Percentiles rank a stretch among this genome's conserved stretches.
Evolutionary conservation across 2,113 vertebrate genomes (phyloP).

Genomic region (Collichthys lucidus): DNA sequence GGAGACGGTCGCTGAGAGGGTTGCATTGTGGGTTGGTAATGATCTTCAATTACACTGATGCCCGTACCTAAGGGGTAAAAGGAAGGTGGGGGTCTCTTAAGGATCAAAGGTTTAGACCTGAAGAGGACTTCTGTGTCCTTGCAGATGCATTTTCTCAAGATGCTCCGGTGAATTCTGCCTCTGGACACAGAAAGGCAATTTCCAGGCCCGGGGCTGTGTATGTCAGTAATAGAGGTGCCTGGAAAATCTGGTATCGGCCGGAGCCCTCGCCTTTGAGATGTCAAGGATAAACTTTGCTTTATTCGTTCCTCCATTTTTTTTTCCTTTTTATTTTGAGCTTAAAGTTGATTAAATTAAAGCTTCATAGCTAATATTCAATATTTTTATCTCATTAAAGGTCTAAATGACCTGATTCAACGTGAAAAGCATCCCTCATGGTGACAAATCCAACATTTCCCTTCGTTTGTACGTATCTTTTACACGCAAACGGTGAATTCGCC

Average conservation of each 20-base stretch:
- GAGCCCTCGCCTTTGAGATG: conserved; percentile 67
- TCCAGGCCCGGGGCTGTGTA: conserved; percentile 70
- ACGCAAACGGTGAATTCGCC: too few species aligned
- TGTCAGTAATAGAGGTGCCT: conserved; percentile 55
- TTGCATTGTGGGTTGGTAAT: conserved; percentile 85
- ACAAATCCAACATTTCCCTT: background rate
- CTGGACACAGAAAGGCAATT: conserved; percentile 76
- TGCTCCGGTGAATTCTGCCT: conserved; percentile 75
- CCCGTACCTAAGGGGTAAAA: conserved; percentile 75
- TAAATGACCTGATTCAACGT: background rate
- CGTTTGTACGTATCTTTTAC: too few species aligned
- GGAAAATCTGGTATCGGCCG: conserved; percentile 59
- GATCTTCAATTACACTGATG: conserved; percentile 87
- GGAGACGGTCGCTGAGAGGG: conserved; percentile 81
- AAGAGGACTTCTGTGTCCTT: conserved; percentile 81
- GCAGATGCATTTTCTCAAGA: conserved; percentile 82
- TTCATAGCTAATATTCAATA: background rate
- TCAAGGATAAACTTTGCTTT: conserved; percentile 44
- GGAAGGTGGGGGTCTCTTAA: conserved; percentile 78
- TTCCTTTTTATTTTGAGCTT: conserved; percentile 17
- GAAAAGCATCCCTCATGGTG: background rate
- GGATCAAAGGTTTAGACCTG: conserved; percentile 85
- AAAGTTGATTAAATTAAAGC: conserved; percentile 28
- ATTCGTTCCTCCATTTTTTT: conserved; percentile 10
- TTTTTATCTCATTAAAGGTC: background rate